Evolutionary conservation across 2,888 invertebrate genomes (phyloP).

Genomic region (Xestoiulus laeticollis): DNA sequence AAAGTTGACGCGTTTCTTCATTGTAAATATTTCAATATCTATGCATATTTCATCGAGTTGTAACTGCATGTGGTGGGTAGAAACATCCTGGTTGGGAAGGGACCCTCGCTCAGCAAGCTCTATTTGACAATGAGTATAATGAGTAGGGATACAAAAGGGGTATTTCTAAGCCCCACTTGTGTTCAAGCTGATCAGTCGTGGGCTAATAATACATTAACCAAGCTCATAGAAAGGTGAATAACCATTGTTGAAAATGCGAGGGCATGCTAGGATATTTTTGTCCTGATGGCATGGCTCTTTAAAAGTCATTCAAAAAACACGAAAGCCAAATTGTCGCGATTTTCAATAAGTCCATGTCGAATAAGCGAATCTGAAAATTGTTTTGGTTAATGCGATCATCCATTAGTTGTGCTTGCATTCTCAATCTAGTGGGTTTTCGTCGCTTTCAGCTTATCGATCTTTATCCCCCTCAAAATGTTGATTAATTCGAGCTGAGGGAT

Average conservation of each 20-base stretch:
- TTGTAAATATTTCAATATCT: not conserved
- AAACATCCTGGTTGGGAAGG: too few species aligned
- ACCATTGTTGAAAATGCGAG: not conserved
- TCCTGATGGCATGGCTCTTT: not conserved
- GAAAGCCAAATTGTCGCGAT: not conserved
- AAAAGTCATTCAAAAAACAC: not conserved
- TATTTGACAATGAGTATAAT: not conserved
- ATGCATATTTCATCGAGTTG: constrained; percentile 22
- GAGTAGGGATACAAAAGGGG: too few species aligned
- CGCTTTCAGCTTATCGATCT: constrained; percentile 1
- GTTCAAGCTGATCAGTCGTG: not conserved
- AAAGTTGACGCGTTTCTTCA: constrained; percentile 3
- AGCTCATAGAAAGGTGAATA: not conserved
- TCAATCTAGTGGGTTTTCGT: not conserved
- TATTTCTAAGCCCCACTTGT: not conserved
- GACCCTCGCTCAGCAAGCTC: too few species aligned
- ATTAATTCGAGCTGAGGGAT: not conserved
- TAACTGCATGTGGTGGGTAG: not conserved
- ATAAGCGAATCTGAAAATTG: not conserved
- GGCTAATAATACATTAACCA: not conserved
- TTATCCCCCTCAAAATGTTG: not conserved
- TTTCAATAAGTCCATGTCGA: not conserved
- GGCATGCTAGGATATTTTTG: not conserved
- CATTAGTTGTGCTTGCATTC: not conserved
- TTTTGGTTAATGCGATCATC: constrained; percentile 8